Percentiles rank a stretch among this genome's conserved stretches.
Conservation (phyloP, 2,888 invertebrate genomes). For the Limnephilus lunatus region DNA sequence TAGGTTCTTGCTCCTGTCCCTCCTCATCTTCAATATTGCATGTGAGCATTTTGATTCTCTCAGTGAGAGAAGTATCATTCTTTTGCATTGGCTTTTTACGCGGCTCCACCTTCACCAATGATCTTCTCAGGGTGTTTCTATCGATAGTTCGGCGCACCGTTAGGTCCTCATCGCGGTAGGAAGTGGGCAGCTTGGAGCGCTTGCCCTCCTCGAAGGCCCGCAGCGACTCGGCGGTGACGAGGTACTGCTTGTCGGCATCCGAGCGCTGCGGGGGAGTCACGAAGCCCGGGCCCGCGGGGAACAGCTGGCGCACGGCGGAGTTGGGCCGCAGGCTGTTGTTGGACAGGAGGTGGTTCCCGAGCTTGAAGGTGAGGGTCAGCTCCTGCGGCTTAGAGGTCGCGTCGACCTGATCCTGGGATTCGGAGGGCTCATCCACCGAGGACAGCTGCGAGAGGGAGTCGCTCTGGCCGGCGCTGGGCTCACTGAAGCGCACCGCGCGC, state of each 20-base stretch:
- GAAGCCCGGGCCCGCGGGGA: conserved; percentile 81
- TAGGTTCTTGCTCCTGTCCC: conserved; percentile 70
- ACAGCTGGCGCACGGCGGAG: conserved; percentile 90
- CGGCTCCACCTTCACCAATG: conserved; percentile 84
- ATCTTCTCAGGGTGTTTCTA: conserved; percentile 88
- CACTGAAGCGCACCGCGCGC: conserved; percentile 83
- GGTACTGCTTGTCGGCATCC: conserved; percentile 75
- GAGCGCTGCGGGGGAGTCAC: conserved; percentile 81
- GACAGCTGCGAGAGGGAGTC: conserved; percentile 44
- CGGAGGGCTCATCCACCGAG: conserved; percentile 54
- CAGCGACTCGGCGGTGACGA: conserved; percentile 86
- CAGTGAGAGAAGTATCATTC: conserved; percentile 88
- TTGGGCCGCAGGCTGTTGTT: conserved; percentile 82
- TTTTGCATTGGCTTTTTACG: conserved; percentile 77
- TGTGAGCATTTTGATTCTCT: conserved; percentile 90
- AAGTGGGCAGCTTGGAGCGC: conserved; percentile 74
- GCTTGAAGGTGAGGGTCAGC: conserved; percentile 77
- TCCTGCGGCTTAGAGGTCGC: conserved; percentile 70
- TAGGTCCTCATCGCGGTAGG: conserved; percentile 80
- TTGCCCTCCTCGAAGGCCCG: conserved; percentile 83
- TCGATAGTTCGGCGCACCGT: conserved; percentile 88
- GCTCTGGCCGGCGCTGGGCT: conserved; percentile 69
- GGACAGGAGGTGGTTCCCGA: conserved; percentile 77
- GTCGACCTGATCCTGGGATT: conserved; percentile 68
- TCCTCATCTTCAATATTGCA: conserved; percentile 88